Evolutionary conservation across 1,140 invertebrate genomes (phyloP).

Genomic region (Drosophila azteca): DNA sequence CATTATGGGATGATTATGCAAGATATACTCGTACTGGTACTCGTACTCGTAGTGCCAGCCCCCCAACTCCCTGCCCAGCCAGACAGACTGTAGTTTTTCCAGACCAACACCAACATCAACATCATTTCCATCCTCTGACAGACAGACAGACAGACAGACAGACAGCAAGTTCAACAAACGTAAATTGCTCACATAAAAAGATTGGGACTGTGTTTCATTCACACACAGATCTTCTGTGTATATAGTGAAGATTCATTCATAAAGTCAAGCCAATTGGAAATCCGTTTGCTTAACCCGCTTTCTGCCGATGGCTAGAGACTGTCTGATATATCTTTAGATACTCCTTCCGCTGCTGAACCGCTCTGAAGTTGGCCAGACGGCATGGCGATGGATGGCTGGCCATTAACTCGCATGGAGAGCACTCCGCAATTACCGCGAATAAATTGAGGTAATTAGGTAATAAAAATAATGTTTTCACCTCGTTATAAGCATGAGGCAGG

Average conservation of each 20-base stretch:
- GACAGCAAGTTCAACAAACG: constrained; percentile 56
- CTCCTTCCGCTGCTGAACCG: background rate
- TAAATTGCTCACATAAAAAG: constrained; percentile 34
- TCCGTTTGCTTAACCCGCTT: constrained; percentile 74
- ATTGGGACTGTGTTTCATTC: background rate
- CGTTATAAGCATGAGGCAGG: constrained; percentile 43
- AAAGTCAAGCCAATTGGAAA: constrained; percentile 76
- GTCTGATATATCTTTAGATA: background rate
- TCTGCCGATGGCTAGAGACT: constrained; percentile 10
- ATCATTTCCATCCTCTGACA: constrained; percentile 11
- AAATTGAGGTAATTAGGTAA: constrained; percentile 83
- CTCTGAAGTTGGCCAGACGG: constrained; percentile 44
- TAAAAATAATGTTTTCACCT: constrained; percentile 83
- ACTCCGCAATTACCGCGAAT: constrained; percentile 71
- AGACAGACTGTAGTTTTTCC: constrained; percentile 37
- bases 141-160: constrained; percentile 6
- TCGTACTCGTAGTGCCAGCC: constrained; percentile 8
- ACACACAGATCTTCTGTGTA: constrained; percentile 7
- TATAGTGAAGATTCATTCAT: constrained; percentile 73
- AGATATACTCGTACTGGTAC: constrained; percentile 36
- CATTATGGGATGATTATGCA: constrained; percentile 74
- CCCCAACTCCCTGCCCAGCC: constrained; percentile 10
- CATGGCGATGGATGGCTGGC: constrained; percentile 38
- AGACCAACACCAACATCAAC: constrained; percentile 37
- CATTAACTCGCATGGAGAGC: constrained; percentile 51